A percentile compares a stretch with the other conserved stretches of the same genome.
These are phyloP conservation scores for Cataglyphis albicans DNA, from an alignment of 2,888 invertebrate genomes.

Conservation along the genomic window DNA sequence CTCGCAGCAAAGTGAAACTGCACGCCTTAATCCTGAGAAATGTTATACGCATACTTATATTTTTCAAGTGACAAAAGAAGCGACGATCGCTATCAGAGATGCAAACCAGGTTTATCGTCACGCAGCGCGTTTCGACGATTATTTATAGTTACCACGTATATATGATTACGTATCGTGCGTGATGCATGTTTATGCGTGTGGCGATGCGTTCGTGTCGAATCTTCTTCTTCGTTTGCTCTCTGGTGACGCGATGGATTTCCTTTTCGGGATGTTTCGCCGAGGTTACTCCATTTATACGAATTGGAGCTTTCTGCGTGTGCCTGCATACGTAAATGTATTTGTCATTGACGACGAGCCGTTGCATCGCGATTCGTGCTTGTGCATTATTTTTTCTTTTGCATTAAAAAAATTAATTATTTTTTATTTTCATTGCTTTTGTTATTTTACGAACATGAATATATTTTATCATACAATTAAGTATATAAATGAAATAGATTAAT, in stretches of 20 bases:
- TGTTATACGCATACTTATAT: background rate
- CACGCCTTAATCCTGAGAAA: slow-evolving; percentile 24
- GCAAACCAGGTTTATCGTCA: slow-evolving; percentile 29
- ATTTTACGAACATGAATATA: background rate
- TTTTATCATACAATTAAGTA: background rate
- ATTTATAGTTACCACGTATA: background rate
- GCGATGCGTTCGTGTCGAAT: background rate
- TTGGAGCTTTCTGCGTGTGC: background rate
- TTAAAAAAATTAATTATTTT: background rate
- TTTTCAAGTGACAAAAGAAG: background rate
- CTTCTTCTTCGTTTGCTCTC: background rate
- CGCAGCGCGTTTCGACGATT: slow-evolving; percentile 25
- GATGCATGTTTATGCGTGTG: background rate
- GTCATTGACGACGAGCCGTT: background rate
- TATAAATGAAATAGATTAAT: background rate
- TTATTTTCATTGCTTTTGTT: background rate
- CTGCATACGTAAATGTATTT: background rate
- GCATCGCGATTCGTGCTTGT: background rate
- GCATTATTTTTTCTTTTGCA: background rate
- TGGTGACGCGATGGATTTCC: background rate
- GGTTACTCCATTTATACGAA: background rate
- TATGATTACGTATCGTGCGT: background rate
- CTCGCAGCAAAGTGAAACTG: slow-evolving; percentile 8
- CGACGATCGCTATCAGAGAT: background rate
- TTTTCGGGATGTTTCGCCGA: slow-evolving; percentile 6